These are phyloP conservation scores for Asbolus verrucosus DNA, from an alignment of 1,140 invertebrate genomes.

Conservation along the genomic window DNA sequence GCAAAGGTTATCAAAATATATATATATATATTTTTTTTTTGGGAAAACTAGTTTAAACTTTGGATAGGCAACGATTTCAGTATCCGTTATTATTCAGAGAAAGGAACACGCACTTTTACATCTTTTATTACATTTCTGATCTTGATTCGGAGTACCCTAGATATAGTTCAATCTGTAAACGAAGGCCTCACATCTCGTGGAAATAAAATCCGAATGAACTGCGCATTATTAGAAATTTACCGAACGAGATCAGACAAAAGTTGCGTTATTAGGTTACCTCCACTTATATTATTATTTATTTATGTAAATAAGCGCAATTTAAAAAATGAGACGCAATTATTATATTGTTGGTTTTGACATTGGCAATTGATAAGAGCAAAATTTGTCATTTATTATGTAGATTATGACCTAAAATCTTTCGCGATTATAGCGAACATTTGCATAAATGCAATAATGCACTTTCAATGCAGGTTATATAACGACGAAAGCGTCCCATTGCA, in stretches of 20 bases:
- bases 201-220: slow-evolving; percentile 12
- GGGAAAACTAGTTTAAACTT: too few species aligned
- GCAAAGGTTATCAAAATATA: too few species aligned
- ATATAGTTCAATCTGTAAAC: too few species aligned
- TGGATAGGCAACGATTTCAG: too few species aligned
- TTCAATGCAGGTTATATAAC: slow-evolving; percentile 37
- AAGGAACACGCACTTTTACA: too few species aligned
- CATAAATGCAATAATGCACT: slow-evolving; percentile 42
- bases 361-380: slow-evolving; percentile 42
- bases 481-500: not conserved
- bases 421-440: not conserved
- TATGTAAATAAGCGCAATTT: slow-evolving; percentile 40
- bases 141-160: too few species aligned
- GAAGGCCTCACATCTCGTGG: slow-evolving; percentile 14
- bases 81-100: too few species aligned
- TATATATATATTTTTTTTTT: too few species aligned
- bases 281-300: slow-evolving; percentile 41
- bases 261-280: slow-evolving; percentile 43
- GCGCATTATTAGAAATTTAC: slow-evolving; percentile 33
- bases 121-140: too few species aligned
- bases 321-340: slow-evolving; percentile 43
- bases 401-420: slow-evolving; percentile 34
- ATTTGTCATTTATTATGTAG: slow-evolving; percentile 39
- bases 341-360: slow-evolving; percentile 44
- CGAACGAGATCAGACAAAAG: slow-evolving; percentile 44